phyloP scores from a whole-genome alignment of 2,888 invertebrate species.

The Terebella lapidaria region DNA sequence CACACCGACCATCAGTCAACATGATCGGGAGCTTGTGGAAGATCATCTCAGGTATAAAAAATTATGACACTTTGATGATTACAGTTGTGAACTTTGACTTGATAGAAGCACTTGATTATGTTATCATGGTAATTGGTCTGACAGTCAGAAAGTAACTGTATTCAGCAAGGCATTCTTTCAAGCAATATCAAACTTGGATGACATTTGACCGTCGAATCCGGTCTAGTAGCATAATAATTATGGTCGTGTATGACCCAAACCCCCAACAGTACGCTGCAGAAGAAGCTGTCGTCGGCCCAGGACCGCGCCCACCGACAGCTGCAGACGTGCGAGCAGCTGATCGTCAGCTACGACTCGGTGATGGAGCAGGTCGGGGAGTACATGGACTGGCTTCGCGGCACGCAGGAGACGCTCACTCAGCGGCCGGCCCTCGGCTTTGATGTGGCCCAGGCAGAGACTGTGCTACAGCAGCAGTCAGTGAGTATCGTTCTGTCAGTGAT shows the following conservation, averaged over 20 bases:
- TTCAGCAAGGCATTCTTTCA: too few relatives aligned
- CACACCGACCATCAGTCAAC: constrained; percentile 32
- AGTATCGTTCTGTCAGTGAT: constrained; percentile 58
- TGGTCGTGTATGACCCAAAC: too few relatives aligned
- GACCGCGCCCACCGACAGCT: constrained; percentile 26
- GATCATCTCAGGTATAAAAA: constrained; percentile 37
- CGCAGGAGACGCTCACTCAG: constrained; percentile 25
- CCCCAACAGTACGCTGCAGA: constrained; percentile 30
- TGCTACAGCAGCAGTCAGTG: constrained; percentile 34
- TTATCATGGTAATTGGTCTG: too few relatives aligned
- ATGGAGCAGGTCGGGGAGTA: constrained; percentile 36
- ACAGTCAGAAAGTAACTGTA: too few relatives aligned
- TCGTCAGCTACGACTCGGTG: constrained; percentile 32
- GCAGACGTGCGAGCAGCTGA: constrained; percentile 28
- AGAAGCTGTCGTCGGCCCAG: constrained; percentile 29
- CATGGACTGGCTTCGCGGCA: constrained; percentile 36
- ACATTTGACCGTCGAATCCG: too few relatives aligned
- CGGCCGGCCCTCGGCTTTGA: constrained; percentile 27
- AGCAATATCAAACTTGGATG: too few relatives aligned
- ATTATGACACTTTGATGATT: too few relatives aligned
- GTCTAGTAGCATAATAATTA: too few relatives aligned
- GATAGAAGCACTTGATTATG: too few relatives aligned
- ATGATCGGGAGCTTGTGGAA: constrained; percentile 39
- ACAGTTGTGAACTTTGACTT: too few relatives aligned
- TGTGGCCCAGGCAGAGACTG: constrained; percentile 28